Base-by-base conservation (phyloP, 2,113 vertebrate genomes). In the Aegypius monachus region DNA sequence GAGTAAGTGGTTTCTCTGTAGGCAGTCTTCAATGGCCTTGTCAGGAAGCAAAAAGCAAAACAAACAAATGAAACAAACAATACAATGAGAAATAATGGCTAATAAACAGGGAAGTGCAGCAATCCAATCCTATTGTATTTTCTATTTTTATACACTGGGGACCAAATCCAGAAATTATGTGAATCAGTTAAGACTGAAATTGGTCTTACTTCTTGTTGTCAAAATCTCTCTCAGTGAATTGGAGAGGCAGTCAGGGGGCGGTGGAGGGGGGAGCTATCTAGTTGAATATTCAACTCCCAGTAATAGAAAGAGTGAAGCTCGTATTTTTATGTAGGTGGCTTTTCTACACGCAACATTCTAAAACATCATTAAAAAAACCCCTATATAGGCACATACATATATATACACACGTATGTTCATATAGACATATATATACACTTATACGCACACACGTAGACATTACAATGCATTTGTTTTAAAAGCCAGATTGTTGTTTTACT, bases 11-110 rank as follows among this genome's bases (percentile, higher is more conserved):
- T 86, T 92, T 96, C 91, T 94, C 95, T 15, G 21, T 81, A 93
- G 71, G 91, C 71, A 92, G 78, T 48, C 67, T 93, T 93, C 88
- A 91, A 93, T 34, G 38, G 80, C 38, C 77, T 94, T 94, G 75
- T 82, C 86, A 96, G 86, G 86, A 97, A 89, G 45, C 63, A 95
- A 88, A 82, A 95, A 81, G 32, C 55, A 95, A 96, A 96, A 92
- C 66, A 95, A 90, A 95, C 36, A 88, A 91, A 94, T 13, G 7
- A 71, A 95, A 50, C 55, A 82, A 94, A 92, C 70, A 90, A 55
- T 66, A 68, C 16, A 81, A 71, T 50, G 48, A 94, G 65, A 96
- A 96, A 96, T 95, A 93, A 96, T 82, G 61, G 38, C 48, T 88
- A 93, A 92, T 90, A 92, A 94, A 90, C 40, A 81, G 29, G 71